A percentile compares a stretch with the other conserved stretches of the same genome.
phyloP scores from a whole-genome alignment of 1,140 invertebrate species.

The Drosophila yakuba region DNA sequence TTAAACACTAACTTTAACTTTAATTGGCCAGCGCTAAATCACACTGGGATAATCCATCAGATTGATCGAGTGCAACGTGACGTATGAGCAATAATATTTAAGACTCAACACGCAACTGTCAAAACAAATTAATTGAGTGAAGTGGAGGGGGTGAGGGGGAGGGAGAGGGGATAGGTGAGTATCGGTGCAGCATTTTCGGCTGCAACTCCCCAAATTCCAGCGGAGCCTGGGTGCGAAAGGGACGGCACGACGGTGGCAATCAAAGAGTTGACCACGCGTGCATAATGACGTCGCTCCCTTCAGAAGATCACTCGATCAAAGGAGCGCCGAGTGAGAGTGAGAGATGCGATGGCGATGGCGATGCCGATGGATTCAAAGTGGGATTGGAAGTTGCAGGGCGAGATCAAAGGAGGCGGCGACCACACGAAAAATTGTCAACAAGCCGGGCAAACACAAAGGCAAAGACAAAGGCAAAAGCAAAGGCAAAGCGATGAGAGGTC shows the following conservation, averaged over 20 bases:
- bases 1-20: neutral
- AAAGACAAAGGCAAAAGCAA: slow-evolving; percentile 8
- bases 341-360: slow-evolving; percentile 16
- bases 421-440: slow-evolving; percentile 82
- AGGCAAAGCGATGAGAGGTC: slow-evolving; percentile 13
- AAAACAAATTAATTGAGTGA: slow-evolving; percentile 36
- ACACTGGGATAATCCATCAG: slow-evolving; percentile 5
- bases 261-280: slow-evolving; percentile 80
- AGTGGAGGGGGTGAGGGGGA: neutral
- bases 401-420: slow-evolving; percentile 72
- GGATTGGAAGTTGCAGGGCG: slow-evolving; percentile 17
- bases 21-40: neutral
- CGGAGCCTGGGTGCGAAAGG: slow-evolving; percentile 3
- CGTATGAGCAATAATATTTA: slow-evolving; percentile 48
- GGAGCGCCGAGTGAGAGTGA: slow-evolving; percentile 58
- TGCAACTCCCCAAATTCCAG: slow-evolving; percentile 43
- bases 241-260: slow-evolving; percentile 17
- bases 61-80: slow-evolving; percentile 37
- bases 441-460: slow-evolving; percentile 47
- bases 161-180: neutral
- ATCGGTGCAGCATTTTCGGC: slow-evolving; percentile 42
- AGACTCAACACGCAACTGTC: slow-evolving; percentile 36
- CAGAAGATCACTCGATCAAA: slow-evolving; percentile 80
- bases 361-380: neutral
- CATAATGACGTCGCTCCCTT: slow-evolving; percentile 80